These are phyloP conservation scores for Eilema griseolum DNA, from an alignment of 2,888 invertebrate genomes.

Conservation along the genomic window DNA sequence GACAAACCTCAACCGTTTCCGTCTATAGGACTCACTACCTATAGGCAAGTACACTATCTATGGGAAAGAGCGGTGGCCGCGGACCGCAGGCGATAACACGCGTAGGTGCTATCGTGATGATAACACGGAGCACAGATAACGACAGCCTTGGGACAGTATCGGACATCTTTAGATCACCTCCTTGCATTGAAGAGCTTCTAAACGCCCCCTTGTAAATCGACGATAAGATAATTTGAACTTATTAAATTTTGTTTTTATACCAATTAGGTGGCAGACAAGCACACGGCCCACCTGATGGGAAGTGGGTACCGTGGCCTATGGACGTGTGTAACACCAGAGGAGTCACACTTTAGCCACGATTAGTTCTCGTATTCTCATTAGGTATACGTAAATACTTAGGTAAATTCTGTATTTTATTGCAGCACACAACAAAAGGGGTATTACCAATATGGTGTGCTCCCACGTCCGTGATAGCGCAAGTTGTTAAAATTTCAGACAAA, in stretches of 20 bases:
- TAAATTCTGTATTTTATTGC: too few relatives aligned
- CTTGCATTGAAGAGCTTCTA: neutral
- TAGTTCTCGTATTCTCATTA: too few relatives aligned
- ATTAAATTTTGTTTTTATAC: too few relatives aligned
- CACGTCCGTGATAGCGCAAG: neutral
- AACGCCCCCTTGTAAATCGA: neutral
- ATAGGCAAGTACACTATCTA: slow-evolving; percentile 2
- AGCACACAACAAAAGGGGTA: neutral
- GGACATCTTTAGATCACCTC: slow-evolving; percentile 40
- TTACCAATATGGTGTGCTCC: neutral
- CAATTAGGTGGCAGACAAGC: too few relatives aligned
- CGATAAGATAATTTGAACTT: too few relatives aligned
- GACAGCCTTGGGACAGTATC: neutral
- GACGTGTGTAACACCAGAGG: too few relatives aligned
- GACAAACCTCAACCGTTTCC: slow-evolving; percentile 9
- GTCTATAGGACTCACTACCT: neutral
- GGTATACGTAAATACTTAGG: too few relatives aligned
- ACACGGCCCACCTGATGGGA: too few relatives aligned
- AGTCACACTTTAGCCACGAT: too few relatives aligned
- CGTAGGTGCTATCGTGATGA: neutral
- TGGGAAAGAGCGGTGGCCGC: slow-evolving; percentile 10
- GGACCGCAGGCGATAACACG: slow-evolving; percentile 18
- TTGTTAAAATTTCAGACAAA: neutral
- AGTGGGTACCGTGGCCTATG: too few relatives aligned
- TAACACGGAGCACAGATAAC: neutral